Evolutionary conservation across 2,113 vertebrate species (phyloP).

Genomic region (Malurus alboscapulatus): DNA sequence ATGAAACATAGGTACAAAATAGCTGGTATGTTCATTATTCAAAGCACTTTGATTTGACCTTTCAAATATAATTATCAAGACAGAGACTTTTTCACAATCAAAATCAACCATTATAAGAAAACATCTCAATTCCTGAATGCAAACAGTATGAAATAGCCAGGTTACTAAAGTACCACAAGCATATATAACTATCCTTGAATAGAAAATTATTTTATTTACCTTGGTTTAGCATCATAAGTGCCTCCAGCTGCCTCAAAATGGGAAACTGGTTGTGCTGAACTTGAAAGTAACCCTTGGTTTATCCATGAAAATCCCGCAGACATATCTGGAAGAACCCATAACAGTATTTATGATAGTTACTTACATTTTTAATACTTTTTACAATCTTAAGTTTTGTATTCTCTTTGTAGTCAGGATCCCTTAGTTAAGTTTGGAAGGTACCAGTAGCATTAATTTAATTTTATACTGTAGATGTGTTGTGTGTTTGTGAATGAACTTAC

Average conservation of each 20-base stretch:
- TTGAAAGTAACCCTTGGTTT: slow-evolving; percentile 75
- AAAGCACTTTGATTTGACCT: neutral
- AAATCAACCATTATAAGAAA: neutral
- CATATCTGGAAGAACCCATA: slow-evolving; percentile 72
- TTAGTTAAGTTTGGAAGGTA: neutral
- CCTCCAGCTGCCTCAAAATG: slow-evolving; percentile 48
- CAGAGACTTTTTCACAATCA: neutral
- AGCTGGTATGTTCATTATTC: neutral
- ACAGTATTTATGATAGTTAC: neutral
- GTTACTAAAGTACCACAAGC: neutral
- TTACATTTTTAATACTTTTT: neutral
- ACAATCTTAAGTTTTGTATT: neutral
- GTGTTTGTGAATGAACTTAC: neutral
- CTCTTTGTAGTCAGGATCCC: neutral
- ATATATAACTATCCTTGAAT: neutral
- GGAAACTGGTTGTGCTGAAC: slow-evolving; percentile 68
- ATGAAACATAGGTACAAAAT: neutral
- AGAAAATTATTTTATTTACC: slow-evolving; percentile 55
- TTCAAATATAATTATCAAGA: neutral
- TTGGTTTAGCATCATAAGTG: slow-evolving; percentile 67
- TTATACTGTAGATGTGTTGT: neutral
- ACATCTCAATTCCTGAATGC: neutral
- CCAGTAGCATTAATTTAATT: neutral
- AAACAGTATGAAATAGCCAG: neutral
- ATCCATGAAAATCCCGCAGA: slow-evolving; percentile 77